A percentile compares a stretch with the other conserved stretches of the same genome.
Conservation (phyloP, 2,888 invertebrate genomes). For the Nymphalis c-album region DNA sequence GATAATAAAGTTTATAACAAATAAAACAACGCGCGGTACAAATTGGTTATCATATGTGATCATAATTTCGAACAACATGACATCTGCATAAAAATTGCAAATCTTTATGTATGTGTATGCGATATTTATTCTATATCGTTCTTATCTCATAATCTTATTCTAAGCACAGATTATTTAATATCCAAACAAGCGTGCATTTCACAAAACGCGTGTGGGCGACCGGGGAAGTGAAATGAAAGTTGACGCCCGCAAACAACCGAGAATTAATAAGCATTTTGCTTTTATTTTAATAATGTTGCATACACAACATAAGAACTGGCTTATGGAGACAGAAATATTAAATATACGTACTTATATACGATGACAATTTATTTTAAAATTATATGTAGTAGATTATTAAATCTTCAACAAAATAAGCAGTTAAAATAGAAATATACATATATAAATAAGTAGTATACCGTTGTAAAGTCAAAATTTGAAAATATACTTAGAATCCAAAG, state of each 20-base stretch:
- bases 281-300: constrained; percentile 26
- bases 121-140: not conserved
- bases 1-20: too few species aligned
- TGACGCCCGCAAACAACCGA: constrained; percentile 34
- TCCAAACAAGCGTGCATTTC: constrained; percentile 13
- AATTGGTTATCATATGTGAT: too few species aligned
- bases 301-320: not conserved
- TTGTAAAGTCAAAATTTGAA: too few species aligned
- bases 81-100: not conserved
- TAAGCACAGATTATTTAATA: constrained; percentile 11
- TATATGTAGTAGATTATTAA: not conserved
- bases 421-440: too few species aligned
- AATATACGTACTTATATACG: not conserved
- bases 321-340: not conserved
- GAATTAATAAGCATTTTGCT: constrained; percentile 32
- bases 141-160: constrained; percentile 3
- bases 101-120: not conserved
- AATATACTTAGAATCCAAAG: too few species aligned
- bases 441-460: too few species aligned
- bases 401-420: too few species aligned
- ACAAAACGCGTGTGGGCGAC: constrained; percentile 35
- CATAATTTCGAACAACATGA: too few species aligned
- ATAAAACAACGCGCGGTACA: too few species aligned
- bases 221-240: constrained; percentile 36
- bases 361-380: not conserved